A percentile compares a stretch with the other conserved stretches of the same genome.
Evolutionary conservation across 2,797 vertebrate genomes (phyloP).

Genomic region (Chaetodon trifasciatus): DNA sequence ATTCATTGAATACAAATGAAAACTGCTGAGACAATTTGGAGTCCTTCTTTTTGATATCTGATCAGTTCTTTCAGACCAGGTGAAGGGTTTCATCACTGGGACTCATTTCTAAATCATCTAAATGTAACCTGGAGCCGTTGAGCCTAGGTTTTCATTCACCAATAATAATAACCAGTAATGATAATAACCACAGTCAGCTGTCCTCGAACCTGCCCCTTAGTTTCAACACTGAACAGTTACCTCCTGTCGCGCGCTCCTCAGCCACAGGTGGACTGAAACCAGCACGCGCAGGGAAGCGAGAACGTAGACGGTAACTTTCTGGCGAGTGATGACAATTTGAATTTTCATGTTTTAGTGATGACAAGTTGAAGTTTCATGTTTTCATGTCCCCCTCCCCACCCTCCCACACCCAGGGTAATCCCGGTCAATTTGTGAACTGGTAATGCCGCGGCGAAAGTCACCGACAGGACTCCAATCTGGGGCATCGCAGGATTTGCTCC

Average conservation of each 20-base stretch:
- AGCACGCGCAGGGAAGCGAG: neutral
- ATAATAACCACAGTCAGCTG: neutral
- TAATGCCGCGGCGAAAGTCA: constrained; percentile 77
- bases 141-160: neutral
- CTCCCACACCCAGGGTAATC: constrained; percentile 62
- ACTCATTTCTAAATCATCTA: neutral
- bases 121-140: neutral
- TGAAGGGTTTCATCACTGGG: neutral
- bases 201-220: neutral
- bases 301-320: neutral
- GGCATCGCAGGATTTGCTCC: constrained; percentile 86
- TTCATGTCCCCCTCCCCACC: too few species aligned
- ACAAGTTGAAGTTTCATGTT: too few species aligned
- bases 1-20: neutral
- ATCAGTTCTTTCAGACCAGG: neutral
- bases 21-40: neutral
- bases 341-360: neutral
- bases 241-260: neutral
- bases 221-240: constrained; percentile 81
- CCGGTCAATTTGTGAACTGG: constrained; percentile 71
- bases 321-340: neutral
- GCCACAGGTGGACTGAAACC: constrained; percentile 11
- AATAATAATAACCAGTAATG: neutral
- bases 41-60: neutral
- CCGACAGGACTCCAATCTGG: constrained; percentile 85